Base-by-base conservation (phyloP, 2,888 invertebrate species). In the Noctua janthe region DNA sequence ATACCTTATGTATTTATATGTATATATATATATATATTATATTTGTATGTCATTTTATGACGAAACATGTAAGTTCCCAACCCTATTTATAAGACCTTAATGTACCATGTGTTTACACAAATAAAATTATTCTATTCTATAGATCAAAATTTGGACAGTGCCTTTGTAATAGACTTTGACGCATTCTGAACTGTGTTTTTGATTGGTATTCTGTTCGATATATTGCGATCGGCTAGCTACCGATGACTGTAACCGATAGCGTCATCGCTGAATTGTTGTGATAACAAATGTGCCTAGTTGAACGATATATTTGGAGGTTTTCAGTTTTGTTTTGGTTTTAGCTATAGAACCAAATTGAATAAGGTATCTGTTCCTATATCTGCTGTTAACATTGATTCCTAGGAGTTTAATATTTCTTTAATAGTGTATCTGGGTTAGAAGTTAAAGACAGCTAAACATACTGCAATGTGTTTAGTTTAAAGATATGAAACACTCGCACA, bases 261-360 rank as follows among this genome's bases (percentile, higher is more conserved):
- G 72, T 81, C 82, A 85, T 85, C 82, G 72, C 73, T 56, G 39
- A 81, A 85, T 59, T 72, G 23, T 43, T 64, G n/a, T 59, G 69
- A 81, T 81, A 81, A 73, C 72, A 69, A 82, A 85, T 85, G 62
- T 64, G 56, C 43, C 6, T 15, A 29, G 74, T 73, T 81, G 11
- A 11, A 54, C 35, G 70, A 56, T 64, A 66, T 66, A 59, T 71
- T 79, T 84, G 35, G 13, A 23, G 35, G 20, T 35, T 59, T 84
- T 51, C n/a, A 51, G 49, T 29, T 23, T 23, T 51, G 49, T 29
- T 23, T 23, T 51, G 15, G 47, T 59, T 66, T 66, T 35, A 17
- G n/a, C 13, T 59, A 13, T n/a, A 1, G 8, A 64, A 35, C 17
- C 3, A 8, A 35, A 64, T 29, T 35, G n/a, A 64, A 17, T 17